These are phyloP conservation scores for Botia kubotai DNA, from an alignment of 2,797 vertebrate species.

Conservation along the genomic window DNA sequence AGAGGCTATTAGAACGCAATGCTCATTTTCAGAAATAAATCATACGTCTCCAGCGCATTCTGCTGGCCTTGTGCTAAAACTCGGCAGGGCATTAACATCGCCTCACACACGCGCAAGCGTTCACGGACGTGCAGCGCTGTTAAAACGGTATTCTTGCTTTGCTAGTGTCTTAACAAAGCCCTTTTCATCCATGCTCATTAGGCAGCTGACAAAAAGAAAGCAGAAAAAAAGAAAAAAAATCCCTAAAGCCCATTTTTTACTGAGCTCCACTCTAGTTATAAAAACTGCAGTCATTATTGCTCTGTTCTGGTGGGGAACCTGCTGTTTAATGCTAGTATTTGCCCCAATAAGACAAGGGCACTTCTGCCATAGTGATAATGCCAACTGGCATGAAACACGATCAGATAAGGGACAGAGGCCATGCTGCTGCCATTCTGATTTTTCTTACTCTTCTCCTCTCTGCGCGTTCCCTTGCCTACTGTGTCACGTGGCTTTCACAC, in stretches of 20 bases:
- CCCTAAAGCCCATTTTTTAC: slow-evolving; percentile 3
- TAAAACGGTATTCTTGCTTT: slow-evolving; percentile 42
- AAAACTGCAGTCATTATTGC: slow-evolving; percentile 39
- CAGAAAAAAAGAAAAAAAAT: slow-evolving; percentile 16
- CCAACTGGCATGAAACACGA: slow-evolving; percentile 44
- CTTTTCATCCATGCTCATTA: slow-evolving; percentile 52
- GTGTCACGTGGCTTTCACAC: slow-evolving; percentile 35
- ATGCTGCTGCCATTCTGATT: slow-evolving; percentile 25
- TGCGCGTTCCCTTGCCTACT: slow-evolving; percentile 25
- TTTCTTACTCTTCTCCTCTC: slow-evolving; percentile 9
- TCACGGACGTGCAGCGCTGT: slow-evolving; percentile 26
- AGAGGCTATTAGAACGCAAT: slow-evolving; percentile 26
- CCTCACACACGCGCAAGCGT: slow-evolving; percentile 1
- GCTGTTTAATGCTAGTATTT: slow-evolving; percentile 47
- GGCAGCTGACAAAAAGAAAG: slow-evolving; percentile 43
- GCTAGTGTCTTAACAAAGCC: slow-evolving; percentile 48
- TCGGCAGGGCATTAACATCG: slow-evolving; percentile 44
- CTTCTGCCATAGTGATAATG: slow-evolving; percentile 44
- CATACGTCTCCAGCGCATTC: slow-evolving; percentile 35
- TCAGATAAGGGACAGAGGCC: slow-evolving; percentile 44
- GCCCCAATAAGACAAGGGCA: slow-evolving; percentile 30
- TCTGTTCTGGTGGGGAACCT: slow-evolving; percentile 29
- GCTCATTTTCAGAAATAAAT: slow-evolving; percentile 40
- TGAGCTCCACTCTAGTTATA: slow-evolving; percentile 34
- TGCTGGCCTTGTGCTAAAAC: slow-evolving; percentile 40